Base-by-base conservation (phyloP, 2,888 invertebrate genomes). In the Gasteruption jaculator region DNA sequence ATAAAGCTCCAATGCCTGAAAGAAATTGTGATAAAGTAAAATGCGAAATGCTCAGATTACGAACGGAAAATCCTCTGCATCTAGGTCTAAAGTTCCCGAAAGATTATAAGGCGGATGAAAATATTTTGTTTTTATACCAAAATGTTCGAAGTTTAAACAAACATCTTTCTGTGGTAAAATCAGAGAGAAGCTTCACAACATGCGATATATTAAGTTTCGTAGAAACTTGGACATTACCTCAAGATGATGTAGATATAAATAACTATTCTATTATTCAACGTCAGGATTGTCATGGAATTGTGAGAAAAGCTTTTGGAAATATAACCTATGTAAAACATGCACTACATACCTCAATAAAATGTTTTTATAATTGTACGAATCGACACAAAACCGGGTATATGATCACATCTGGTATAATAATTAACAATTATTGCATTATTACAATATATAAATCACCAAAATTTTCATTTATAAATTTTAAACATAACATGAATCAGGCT, bases 381-480 rank as follows among this genome's bases (percentile, higher is more conserved):
- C 16, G 5, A 38, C 18, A 29, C 15, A 38, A 27, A 22, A 21
- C 30, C 11, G 19, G 30, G 5, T 26, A 27, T n/a, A 38, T 38
- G 22, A 30, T 21, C 8, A 30, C 38, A 30, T 31, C 30, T 5
- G 38, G 38, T 30, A 19, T 38, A 30, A 21, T 14, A 8, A 12
- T 37, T 7, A 19, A 18, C 18, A 37, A 37, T 27, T 37, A 27
- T 27, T 37, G n/a, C 15, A 27, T 37, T 37, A 27, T 27, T n/a
- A 37, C 37, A 26, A 37, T 37, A 29, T 27, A 37, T 7, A 37
- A 37, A 27, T 27, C 27, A 7, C 18, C 37, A 27, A 37, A 37
- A 16, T 37, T 37, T 22, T 7, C 24, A 4, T 26, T 36, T 25
- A 25, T 18, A 21, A 35, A 37, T 37, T 37, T 37, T 3, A 37